A percentile compares a stretch with the other conserved stretches of the same genome.
phyloP scores from a whole-genome alignment of 2,797 vertebrate genomes.

The Poeciliopsis paucimaculata region DNA sequence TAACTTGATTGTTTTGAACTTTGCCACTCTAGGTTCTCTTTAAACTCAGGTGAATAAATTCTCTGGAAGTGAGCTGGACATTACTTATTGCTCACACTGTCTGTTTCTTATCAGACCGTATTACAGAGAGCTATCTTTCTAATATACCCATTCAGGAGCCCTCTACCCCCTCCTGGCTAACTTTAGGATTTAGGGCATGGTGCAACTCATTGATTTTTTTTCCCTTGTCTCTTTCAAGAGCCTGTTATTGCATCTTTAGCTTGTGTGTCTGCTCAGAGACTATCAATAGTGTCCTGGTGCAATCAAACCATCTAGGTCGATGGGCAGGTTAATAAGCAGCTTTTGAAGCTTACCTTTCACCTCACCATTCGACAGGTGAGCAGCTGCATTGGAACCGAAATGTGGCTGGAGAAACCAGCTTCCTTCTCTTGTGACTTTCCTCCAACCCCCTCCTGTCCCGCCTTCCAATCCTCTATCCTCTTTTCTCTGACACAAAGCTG shows the following conservation, averaged over 20 bases:
- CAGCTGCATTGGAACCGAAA: conserved; percentile 39
- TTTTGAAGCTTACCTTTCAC: conserved; percentile 52
- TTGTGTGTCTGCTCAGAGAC: conserved; percentile 45
- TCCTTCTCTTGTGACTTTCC: conserved; percentile 57
- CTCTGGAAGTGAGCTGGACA: conserved; percentile 60
- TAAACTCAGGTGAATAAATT: conserved; percentile 63
- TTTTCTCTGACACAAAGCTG: conserved; percentile 74
- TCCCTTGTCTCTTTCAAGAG: conserved; percentile 57
- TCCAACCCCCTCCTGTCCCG: conserved; percentile 51
- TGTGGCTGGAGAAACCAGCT: conserved; percentile 42
- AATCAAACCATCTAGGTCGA: conserved; percentile 68
- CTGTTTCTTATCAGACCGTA: conserved; percentile 58
- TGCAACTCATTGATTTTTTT: conserved; percentile 71
- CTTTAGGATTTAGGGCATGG: conserved; percentile 68
- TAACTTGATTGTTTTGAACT: conserved; percentile 66
- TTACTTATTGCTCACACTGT: conserved; percentile 22
- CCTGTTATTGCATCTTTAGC: conserved; percentile 70
- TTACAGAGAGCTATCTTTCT: conserved; percentile 62
- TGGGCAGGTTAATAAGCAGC: conserved; percentile 65
- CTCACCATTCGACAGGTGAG: conserved; percentile 53
- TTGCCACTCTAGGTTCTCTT: conserved; percentile 59
- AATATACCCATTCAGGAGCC: conserved; percentile 65
- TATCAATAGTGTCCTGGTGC: conserved; percentile 63
- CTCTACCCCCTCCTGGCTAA: conserved; percentile 15
- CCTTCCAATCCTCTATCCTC: conserved; percentile 60